Base-by-base conservation (phyloP, 2,797 vertebrate genomes). In the Phoeniculus purpureus region DNA sequence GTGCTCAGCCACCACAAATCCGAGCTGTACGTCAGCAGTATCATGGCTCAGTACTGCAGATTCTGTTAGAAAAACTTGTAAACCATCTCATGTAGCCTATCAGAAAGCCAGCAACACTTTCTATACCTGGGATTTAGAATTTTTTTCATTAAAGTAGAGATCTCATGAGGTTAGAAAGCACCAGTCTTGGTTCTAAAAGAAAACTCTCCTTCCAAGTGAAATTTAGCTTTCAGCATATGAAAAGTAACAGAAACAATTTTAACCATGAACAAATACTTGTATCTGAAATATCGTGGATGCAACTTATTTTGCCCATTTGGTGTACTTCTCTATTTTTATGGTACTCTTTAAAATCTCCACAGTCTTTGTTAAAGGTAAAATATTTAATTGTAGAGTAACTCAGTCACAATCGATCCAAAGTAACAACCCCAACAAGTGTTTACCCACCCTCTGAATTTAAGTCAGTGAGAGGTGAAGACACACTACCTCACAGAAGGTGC, bases 301-400 rank as follows among this genome's bases (percentile, higher is more conserved):
- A 1, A 8, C 56, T 76, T 4, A 6, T 8, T 22, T 2, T 48
- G 9, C 26, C 52, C 45, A 31, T 47, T 48, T 8, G 0, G 4
- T 25, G 4, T 8, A 65, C 50, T 80, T 66, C 10, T 32, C 10
- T 34, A 3, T 10, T 75, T 92, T 47, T 40, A 50, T 2, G 6
- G n/a, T 9, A 58, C 48, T 21, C 13, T 51, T 60, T n/a, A 31
- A 81, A 90, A 56, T 12, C 50, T 59, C 7, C 29, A 37, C 10
- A 26, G 25, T 32, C 68, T 56, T 74, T 18, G 66, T 52, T 8
- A n/a, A 48, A 82, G 79, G 29, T 40, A 60, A 66, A 85, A 81
- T 52, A 55, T 51, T 67, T 45, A 43, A 78, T 8, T 51, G 15
- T 7, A 10, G 32, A 89, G 48, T 58, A 75, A 76, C 34, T 75